Base-by-base conservation (phyloP, 2,797 vertebrate genomes). In the Carapus acus region DNA sequence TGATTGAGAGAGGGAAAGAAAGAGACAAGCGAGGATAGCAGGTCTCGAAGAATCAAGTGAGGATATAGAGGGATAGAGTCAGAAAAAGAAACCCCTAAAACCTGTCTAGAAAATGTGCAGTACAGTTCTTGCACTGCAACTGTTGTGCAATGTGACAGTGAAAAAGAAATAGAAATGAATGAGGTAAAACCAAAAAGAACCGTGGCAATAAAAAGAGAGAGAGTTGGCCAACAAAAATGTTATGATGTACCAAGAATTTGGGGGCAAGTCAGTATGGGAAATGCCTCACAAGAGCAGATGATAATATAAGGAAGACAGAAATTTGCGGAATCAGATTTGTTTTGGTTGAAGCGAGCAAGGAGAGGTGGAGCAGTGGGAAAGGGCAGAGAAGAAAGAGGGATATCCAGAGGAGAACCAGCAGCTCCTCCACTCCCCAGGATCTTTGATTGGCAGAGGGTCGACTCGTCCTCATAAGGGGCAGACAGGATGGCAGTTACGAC, bases 401-500 rank as follows among this genome's bases (percentile, higher is more conserved):
- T 44, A 67, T 63, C 76, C 43, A 62, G 66, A 41, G 66, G 66
- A 41, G 61, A 73, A 67, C 46, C 59, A 57, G 54, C 31, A 44
- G 23, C 62, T 71, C 49, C 31, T 59, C 73, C 57, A 57, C 71
- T 80, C 70, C 59, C 65, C 61, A 48, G 72, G 65, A 73, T 69
- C 69, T 67, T 49, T 58, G 58, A 67, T 59, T 69, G 61, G 54
- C 73, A 54, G 71, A 66, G 12, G 54, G 7, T 73, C 79, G 80
- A 73, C 71, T 77, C 61, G 65, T 85, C 83, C 74, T 84, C 82
- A 83, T 84, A 80, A 45, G 80, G 76, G 62, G 83, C 58, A 22
- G 68, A 68, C 54, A 45, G 61, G 73, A 50, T 67, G 76, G 73
- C 81, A 78, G 86, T 65, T 74, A 69, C 42, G 58, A 73, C 77